Base-by-base conservation (phyloP, 2,797 vertebrate species). In the Lepus oiostolus region DNA sequence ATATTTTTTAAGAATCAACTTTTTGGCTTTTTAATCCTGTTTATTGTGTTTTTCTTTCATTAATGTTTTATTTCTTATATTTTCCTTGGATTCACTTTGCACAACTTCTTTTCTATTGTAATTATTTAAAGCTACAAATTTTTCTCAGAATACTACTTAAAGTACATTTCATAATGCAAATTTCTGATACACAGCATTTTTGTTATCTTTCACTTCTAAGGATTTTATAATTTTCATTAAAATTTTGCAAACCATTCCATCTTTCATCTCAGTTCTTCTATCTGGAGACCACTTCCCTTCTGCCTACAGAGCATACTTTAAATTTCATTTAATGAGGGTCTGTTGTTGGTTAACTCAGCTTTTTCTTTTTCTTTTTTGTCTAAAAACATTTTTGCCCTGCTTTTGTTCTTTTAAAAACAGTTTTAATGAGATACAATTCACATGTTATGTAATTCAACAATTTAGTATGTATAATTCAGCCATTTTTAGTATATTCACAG, bases 381-480 rank as follows among this genome's bases (percentile, higher is more conserved):
- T 62, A 54, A 60, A 91, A 86, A 52, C 75, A 19, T 68, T 90
- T 89, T 89, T 89, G 24, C 21, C 70, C 70, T 81, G 28, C 19
- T 28, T 68, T 70, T 70, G 38, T 80, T 58, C 17, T 75, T 94
- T 62, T n/a, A 8, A 42, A 42, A 88, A 32, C 17, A 75, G n/a
- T 60, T 85, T 68, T 50, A 74, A 81, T 52, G 35, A 74, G 35
- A 81, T 4, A 74, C 5, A 54, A 65, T 81, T 79, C 32, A 58
- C 17, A 86, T 58, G 13, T 14, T 30, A 67, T 67, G n/a, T 47
- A 86, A 38, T 13, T 6, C 47, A 86, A 62, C 30, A 85, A 81
- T 65, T 85, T 74, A 94, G 74, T 50, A 90, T 58, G 26, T 68
- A 68, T 8, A 82, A 22, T 58, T 91, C 47, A 68, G 35, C 10